Evolutionary conservation across 2,888 invertebrate genomes (phyloP).

Genomic region (Perdita meconis): DNA sequence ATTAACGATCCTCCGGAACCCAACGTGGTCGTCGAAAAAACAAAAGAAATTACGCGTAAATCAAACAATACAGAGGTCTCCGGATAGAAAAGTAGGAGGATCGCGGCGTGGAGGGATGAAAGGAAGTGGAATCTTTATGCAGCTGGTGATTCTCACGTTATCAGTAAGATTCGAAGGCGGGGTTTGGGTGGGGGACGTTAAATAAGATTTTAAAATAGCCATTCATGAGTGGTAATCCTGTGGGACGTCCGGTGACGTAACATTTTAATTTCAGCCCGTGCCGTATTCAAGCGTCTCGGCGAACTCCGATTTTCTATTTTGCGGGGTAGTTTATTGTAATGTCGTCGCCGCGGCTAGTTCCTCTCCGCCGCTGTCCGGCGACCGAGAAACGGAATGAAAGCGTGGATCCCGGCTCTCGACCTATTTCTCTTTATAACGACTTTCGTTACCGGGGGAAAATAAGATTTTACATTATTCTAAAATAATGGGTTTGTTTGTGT

Average conservation of each 20-base stretch:
- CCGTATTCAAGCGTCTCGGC: constrained; percentile 22
- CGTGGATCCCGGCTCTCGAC: constrained; percentile 41
- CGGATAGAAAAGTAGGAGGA: not conserved
- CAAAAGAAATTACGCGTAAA: constrained; percentile 6
- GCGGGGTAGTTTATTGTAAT: constrained; percentile 42
- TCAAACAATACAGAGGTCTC: constrained; percentile 28
- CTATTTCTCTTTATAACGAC: constrained; percentile 57
- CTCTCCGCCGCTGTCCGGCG: constrained; percentile 15
- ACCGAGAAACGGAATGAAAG: constrained; percentile 25
- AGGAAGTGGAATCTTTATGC: constrained; percentile 31
- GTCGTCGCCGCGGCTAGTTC: constrained; percentile 16
- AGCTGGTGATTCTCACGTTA: constrained; percentile 70
- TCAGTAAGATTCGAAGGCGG: constrained; percentile 53
- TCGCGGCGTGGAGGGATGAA: not conserved
- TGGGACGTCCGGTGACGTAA: constrained; percentile 54
- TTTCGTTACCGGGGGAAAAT: constrained; percentile 49
- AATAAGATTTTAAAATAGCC: constrained; percentile 67
- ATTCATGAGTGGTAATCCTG: constrained; percentile 54
- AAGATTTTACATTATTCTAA: constrained; percentile 57
- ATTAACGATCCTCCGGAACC: constrained; percentile 1
- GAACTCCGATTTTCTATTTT: constrained; percentile 57
- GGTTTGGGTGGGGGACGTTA: constrained; percentile 52
- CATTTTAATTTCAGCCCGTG: constrained; percentile 59
- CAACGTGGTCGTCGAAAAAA: not conserved
- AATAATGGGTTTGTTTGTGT: constrained; percentile 60